Base-by-base conservation (phyloP, 2,113 vertebrate genomes). In the Vanacampus margaritifer region DNA sequence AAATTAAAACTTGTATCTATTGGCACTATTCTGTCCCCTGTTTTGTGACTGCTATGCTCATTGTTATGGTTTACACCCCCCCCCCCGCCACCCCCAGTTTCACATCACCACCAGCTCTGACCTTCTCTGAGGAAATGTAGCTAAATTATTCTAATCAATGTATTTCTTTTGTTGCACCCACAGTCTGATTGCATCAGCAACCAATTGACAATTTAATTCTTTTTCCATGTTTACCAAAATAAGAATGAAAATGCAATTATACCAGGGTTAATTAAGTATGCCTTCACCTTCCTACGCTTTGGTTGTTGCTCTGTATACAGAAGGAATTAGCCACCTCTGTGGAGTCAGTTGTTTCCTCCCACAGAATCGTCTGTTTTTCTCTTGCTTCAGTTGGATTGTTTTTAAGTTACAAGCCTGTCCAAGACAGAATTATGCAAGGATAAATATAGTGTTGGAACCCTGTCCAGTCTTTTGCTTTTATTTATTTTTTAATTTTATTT, bases 231-330 rank as follows among this genome's bases (percentile, higher is more conserved):
- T 50, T 61, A 23, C 54, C 61, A 73, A 79, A 83, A 79, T 67
- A 81, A 67, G 79, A 43, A 85, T 73, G 69, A 65, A 88, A 85
- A 68, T 71, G 0, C 77, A 88, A 86, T 88, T 81, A 86, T 76
- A 79, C 24, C 61, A 54, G 67, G 79, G 85, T 89, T 90, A 88
- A 87, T 83, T 73, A 87, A 86, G 78, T 76, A 56, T 80, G 72
- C 67, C 32, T 80, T 79, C 71, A 73, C 67, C 75, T 83, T 79
- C 82, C 85, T 75, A 79, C 74, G 39, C 79, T 67, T 45, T 59
- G 71, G 80, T 87, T 81, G 70, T 72, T 87, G 73, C 68, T 79
- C 50, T 80, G 81, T 63, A 48, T 76, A 48, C 72, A 77, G 74
- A 65, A 73, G 70, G 75, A 89, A 83, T 71, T 80, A 86, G 75